Evolutionary conservation across 1,140 invertebrate genomes (phyloP), one percentile per base, ranked within the genome.

Genomic region (Belonocnema kinseyi): DNA sequence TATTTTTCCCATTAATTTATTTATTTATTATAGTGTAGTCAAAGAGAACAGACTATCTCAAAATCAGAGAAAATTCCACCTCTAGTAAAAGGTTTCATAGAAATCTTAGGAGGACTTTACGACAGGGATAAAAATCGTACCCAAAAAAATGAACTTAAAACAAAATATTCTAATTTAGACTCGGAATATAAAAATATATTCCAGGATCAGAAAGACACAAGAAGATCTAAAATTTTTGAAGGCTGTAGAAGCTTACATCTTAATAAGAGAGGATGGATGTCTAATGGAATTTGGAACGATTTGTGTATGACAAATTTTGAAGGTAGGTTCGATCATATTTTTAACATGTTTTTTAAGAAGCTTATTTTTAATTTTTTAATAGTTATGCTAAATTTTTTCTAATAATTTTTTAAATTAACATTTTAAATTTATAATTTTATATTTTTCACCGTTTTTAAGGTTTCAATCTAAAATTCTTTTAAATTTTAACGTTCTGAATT

Each of bases 241-340:
- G 50, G 50, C 53, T 12, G 73, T 73, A 14, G 4, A 8, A 56
- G 13, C 61, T 26, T 66, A 8, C 54, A 66, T 76, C 26, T 66
- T n/a, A 12, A 74, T 14, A 74, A 76, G 54, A 74, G 33, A 19
- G 79, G 80, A 50, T 90, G 85, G 84, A 85, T 87, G 46, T 85
- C 81, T 11, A 87, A 88, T 66, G 89, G 88, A 14, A 76, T 91
- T 73, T 90, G 90, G 89, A 90, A 90, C 75, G 50, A 46, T 14
- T 82, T 70, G 11, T 82, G 78, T 50, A 76, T 83, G 58, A 56
- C 77, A 16, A 56, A 83, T n/a, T 76, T 90, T 17, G 61, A 85
- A 84, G 86, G 88, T 87, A 84, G n/a, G 74, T 33, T 33, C 26
- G 5, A 33, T 33, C 26, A 33, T 2, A 33, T 33, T 33, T 33